Evolutionary conservation across 2,797 vertebrate genomes (phyloP).

Genomic region (Sitta carolinensis): DNA sequence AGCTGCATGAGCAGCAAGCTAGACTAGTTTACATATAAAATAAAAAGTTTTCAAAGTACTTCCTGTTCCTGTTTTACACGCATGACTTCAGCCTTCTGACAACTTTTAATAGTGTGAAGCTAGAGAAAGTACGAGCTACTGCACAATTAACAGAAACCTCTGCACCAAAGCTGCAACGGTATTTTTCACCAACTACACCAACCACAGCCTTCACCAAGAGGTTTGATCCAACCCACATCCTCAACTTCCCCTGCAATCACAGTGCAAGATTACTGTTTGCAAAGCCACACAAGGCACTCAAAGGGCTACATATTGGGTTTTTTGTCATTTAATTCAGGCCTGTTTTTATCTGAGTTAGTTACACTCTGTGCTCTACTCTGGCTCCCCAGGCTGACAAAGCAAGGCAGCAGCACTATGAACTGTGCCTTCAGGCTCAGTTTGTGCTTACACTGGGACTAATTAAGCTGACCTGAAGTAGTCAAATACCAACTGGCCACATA

Average conservation of each 20-base stretch:
- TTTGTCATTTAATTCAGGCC: not conserved
- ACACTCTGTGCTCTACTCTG: not conserved
- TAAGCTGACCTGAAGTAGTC: not conserved
- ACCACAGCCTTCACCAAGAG: not conserved
- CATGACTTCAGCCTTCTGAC: not conserved
- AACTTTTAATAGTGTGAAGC: not conserved
- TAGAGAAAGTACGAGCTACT: accelerated
- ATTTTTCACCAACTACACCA: not conserved
- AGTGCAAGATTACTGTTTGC: not conserved
- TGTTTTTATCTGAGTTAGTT: not conserved
- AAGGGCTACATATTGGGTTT: accelerated
- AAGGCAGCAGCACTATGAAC: not conserved
- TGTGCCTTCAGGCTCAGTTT: not conserved
- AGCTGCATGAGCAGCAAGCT: not conserved
- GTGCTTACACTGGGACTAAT: not conserved
- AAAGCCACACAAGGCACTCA: not conserved
- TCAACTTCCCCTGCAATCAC: not conserved
- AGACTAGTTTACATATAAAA: not conserved
- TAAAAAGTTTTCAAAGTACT: not conserved
- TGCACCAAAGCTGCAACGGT: not conserved
- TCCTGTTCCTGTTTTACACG: too few relatives aligned
- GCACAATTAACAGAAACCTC: not conserved
- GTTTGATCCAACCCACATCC: not conserved
- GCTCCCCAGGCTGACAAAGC: not conserved
- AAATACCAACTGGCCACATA: not conserved